Evolutionary conservation across 2,113 vertebrate species (phyloP).

Genomic region (Physeter macrocephalus): DNA sequence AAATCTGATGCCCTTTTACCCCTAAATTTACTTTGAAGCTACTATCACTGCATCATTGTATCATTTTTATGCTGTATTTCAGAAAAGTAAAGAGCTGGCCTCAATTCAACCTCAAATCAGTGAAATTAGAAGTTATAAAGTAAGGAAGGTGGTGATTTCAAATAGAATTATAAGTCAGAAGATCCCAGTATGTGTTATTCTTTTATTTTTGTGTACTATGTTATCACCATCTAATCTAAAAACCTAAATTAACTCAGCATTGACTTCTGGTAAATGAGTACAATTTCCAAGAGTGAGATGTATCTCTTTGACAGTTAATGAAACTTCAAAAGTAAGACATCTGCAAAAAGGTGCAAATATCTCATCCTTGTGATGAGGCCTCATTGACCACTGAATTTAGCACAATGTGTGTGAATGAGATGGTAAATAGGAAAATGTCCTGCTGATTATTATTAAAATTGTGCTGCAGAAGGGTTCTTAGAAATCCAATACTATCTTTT

Average conservation of each 20-base stretch:
- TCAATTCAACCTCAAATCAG: conserved; percentile 51
- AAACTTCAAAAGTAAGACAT: conserved; percentile 44
- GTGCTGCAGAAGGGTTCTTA: background rate
- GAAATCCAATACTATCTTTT: conserved; percentile 18
- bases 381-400: conserved; percentile 44
- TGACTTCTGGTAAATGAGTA: conserved; percentile 15
- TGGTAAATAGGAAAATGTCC: conserved; percentile 30
- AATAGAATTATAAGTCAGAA: background rate
- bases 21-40: conserved; percentile 32
- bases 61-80: conserved; percentile 58
- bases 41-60: background rate
- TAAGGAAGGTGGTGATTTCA: conserved; percentile 42
- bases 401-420: background rate
- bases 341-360: conserved; percentile 31
- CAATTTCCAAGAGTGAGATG: background rate
- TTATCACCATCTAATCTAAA: conserved; percentile 59
- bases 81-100: conserved; percentile 53
- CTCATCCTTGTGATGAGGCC: background rate
- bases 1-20: background rate
- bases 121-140: conserved; percentile 57
- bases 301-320: conserved; percentile 40
- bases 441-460: conserved; percentile 55
- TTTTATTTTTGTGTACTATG: conserved; percentile 26
- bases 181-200: background rate
- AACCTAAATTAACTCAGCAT: conserved; percentile 37